These are phyloP conservation scores for Palloptera scutellata DNA, from an alignment of 2,888 invertebrate genomes.

Conservation along the genomic window DNA sequence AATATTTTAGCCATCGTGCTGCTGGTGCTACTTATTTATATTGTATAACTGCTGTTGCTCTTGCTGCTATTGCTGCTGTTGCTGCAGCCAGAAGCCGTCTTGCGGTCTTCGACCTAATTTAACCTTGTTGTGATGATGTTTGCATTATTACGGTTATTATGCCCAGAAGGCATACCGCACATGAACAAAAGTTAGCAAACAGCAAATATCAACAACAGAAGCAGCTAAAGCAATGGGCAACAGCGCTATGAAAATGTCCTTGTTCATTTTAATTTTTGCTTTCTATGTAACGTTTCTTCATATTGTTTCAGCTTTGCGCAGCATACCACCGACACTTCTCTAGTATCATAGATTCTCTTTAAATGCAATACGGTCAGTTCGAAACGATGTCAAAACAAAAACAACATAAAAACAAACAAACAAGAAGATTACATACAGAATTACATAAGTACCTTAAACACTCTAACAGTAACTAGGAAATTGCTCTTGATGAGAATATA, in stretches of 20 bases:
- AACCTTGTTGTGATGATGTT: conserved; percentile 41
- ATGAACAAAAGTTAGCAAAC: too few relatives aligned
- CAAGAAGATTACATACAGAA: conserved; percentile 1
- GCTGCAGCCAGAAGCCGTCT: background rate
- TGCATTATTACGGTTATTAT: conserved; percentile 41
- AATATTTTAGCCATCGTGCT: too few relatives aligned
- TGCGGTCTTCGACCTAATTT: conserved; percentile 42
- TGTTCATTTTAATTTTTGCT: background rate
- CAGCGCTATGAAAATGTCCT: conserved; percentile 10
- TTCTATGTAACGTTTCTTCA: background rate
- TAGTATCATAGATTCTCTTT: background rate
- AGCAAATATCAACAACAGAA: conserved; percentile 1
- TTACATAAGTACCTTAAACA: background rate
- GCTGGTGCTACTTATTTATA: too few relatives aligned
- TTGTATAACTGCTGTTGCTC: too few relatives aligned
- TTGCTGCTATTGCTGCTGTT: background rate
- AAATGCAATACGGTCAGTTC: background rate
- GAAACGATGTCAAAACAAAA: background rate
- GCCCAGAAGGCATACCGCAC: conserved; percentile 32
- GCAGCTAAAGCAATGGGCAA: conserved; percentile 3
- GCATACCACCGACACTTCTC: background rate
- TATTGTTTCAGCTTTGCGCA: conserved; percentile 5
- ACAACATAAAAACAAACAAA: background rate
- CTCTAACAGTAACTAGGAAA: background rate
- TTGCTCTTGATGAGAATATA: too few relatives aligned